A percentile compares a stretch with the other conserved stretches of the same genome.
Evolutionary conservation across 2,888 invertebrate genomes (phyloP).

Genomic region (Cyrtodaria siliqua): DNA sequence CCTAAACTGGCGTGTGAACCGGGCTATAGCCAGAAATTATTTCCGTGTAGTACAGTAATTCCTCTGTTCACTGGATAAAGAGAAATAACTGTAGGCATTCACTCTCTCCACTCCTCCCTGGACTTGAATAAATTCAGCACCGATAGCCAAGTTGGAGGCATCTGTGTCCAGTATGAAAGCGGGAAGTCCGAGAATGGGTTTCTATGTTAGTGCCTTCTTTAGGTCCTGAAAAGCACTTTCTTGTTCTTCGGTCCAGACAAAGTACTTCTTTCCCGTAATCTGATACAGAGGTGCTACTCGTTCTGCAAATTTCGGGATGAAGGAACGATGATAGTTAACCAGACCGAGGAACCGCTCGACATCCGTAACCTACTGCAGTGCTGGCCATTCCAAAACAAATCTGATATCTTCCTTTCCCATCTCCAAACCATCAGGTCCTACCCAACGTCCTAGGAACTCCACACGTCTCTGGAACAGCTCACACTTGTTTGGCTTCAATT

Average conservation of each 20-base stretch:
- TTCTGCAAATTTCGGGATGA: slow-evolving; percentile 34
- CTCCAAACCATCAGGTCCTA: slow-evolving; percentile 12
- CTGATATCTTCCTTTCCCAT: slow-evolving; percentile 12
- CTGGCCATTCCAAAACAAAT: slow-evolving; percentile 40
- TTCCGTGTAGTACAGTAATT: slow-evolving; percentile 10
- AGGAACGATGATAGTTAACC: slow-evolving; percentile 51
- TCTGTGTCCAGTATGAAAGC: slow-evolving; percentile 60
- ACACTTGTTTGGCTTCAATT: slow-evolving; percentile 52
- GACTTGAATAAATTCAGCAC: slow-evolving; percentile 55
- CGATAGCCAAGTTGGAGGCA: slow-evolving; percentile 56
- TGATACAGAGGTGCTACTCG: slow-evolving; percentile 24
- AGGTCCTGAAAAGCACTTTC: slow-evolving; percentile 16
- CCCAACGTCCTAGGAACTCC: no score
- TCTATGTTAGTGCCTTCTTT: slow-evolving; percentile 14
- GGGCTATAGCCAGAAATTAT: slow-evolving; percentile 14
- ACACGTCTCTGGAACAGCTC: no score
- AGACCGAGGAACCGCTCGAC: slow-evolving; percentile 59
- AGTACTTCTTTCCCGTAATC: slow-evolving; percentile 35
- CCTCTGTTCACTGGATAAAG: slow-evolving; percentile 28
- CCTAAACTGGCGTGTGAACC: slow-evolving; percentile 24
- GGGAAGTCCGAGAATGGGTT: slow-evolving; percentile 50
- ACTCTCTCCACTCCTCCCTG: slow-evolving; percentile 55
- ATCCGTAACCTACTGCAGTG: slow-evolving; percentile 29
- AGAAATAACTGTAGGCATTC: slow-evolving; percentile 52
- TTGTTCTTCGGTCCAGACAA: slow-evolving; percentile 23